Base-by-base conservation (phyloP, 2,888 invertebrate genomes). In the Phyto melanocephala region DNA sequence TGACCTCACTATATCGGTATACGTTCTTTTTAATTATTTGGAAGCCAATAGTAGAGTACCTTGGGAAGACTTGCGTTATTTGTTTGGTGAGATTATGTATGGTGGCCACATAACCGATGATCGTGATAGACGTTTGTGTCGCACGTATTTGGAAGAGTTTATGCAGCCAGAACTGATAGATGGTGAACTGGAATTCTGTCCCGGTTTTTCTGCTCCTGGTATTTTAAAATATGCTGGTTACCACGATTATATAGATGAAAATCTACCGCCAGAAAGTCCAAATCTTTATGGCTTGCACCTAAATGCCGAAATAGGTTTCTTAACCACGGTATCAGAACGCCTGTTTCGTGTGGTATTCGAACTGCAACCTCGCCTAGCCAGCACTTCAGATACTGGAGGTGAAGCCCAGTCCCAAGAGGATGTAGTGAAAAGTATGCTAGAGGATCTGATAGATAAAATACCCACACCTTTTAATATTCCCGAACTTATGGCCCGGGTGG, bases 81-180 rank as follows among this genome's bases (percentile, higher is more conserved):
- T 98, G 20, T 98, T 98, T 89, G 98, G 98, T 0, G 98, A 98
- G 92, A 98, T 98, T 86, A 98, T 98, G 98, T 98, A 98, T 88
- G 98, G 98, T 1, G 98, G 98, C 0, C 98, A 98, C 89, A 98
- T 98, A 87, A 98, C 98, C 0, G 98, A 98, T 88, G 98, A 98
- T 90, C 98, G 98, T 97, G 98, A 98, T 90, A 92, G 98, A 58
- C 92, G 96, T 45, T 93, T 98, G 3, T 98, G 98, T 88, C 93
- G 95, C 67, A 96, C 95, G 0, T 97, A 96, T 91, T 92, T 98
- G 56, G 93, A 96, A 85, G 97, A 97, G 88, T 98, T 96, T 89
- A 95, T 98, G 94, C 95, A 96, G 87, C 93, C 96, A 0, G 96
- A 97, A 88, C 92, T 98, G 89, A 94, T 95, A 77, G 98, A 98